Conservation (phyloP, 2,797 vertebrate species). For the Propithecus perrieri region DNA sequence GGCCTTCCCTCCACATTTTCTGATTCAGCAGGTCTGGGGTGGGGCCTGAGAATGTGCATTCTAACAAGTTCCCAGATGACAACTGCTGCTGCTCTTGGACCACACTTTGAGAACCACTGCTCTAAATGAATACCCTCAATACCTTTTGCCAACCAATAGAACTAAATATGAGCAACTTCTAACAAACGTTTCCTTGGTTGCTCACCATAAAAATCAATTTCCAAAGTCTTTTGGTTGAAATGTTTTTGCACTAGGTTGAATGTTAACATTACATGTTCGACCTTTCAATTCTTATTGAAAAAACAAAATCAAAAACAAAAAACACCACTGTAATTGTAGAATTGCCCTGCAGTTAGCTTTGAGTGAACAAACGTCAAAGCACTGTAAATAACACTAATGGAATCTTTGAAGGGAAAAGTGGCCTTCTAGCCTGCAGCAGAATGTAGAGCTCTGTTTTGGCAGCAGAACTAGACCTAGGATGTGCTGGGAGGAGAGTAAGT, state of each 20-base stretch:
- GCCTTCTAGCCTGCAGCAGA: background rate
- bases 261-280: conserved; percentile 63
- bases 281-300: conserved; percentile 67
- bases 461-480: background rate
- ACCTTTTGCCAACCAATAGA: background rate
- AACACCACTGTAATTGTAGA: background rate
- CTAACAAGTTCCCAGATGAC: background rate
- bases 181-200: conserved; percentile 32
- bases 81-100: background rate
- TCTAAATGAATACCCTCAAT: background rate
- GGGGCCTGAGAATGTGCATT: background rate
- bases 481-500: fast-evolving
- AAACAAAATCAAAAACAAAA: background rate
- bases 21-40: background rate
- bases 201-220: conserved; percentile 56
- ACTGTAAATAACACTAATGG: background rate
- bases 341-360: conserved; percentile 39
- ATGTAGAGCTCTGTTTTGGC: background rate
- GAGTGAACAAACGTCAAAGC: conserved; percentile 59
- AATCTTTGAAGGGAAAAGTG: background rate
- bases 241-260: conserved; percentile 59
- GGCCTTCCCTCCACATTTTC: background rate
- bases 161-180: background rate
- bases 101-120: background rate
- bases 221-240: conserved; percentile 41